Evolutionary conservation across 2,797 vertebrate species (phyloP).

Genomic region (Okamejei kenojei): DNA sequence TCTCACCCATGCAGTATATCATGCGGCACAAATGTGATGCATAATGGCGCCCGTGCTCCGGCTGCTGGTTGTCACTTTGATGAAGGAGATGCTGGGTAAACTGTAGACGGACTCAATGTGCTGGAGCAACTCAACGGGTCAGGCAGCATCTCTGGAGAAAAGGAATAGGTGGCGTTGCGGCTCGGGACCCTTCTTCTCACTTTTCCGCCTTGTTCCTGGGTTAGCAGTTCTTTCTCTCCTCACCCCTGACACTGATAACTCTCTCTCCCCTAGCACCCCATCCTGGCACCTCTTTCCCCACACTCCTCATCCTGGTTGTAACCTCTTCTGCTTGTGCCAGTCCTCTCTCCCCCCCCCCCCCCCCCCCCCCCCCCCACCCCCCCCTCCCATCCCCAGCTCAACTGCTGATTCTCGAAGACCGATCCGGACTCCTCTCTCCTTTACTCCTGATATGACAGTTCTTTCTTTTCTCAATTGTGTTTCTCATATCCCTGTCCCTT

Average conservation of each 20-base stretch:
- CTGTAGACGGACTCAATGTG: too few species aligned
- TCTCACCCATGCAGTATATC: too few species aligned
- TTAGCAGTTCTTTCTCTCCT: not conserved
- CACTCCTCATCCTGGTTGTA: not conserved
- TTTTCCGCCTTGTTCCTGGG: not conserved
- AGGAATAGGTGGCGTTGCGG: too few species aligned
- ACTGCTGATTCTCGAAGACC: not conserved
- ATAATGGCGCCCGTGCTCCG: too few species aligned
- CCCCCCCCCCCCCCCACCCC: too few species aligned
- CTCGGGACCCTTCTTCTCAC: too few species aligned
- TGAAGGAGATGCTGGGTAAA: too few species aligned
- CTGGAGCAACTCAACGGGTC: too few species aligned
- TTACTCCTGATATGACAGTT: not conserved
- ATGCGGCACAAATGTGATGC: too few species aligned
- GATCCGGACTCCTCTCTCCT: not conserved
- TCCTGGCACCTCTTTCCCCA: not conserved
- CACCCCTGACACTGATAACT: not conserved
- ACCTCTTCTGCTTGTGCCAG: not conserved
- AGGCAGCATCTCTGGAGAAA: too few species aligned
- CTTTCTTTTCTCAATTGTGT: not conserved
- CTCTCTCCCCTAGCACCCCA: not conserved
- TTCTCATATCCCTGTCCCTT: not conserved
- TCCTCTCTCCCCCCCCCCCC: not conserved
- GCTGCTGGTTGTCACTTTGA: too few species aligned
- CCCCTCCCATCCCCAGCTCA: too few species aligned